Base-by-base conservation (phyloP, 1,140 invertebrate genomes). In the Drosophila busckii region DNA sequence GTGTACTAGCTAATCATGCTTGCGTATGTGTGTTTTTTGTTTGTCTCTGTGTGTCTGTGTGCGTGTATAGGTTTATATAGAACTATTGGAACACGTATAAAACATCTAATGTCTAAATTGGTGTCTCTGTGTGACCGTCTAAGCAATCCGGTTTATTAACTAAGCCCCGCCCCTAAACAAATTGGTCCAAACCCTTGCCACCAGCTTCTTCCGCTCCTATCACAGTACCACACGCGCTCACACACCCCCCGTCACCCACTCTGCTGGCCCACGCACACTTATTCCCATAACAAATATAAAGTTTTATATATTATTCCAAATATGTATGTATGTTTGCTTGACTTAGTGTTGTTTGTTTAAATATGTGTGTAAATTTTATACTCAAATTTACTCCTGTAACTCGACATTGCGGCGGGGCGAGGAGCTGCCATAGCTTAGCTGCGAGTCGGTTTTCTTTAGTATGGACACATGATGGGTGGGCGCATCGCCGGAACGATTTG, bases 401-500 rank as follows among this genome's bases (percentile, higher is more conserved):
- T 87, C 85, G 13, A 73, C 75, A 40, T 76, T 87, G 19, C 71
- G 60, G 15, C 85, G 76, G 13, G 83, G 85, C 34, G 85, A 86
- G 7, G 69, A 48, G 13, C 42, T 50, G 6, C 60, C 70, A 34
- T 73, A 69, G 62, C 84, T 87, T 4, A 66, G 59, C 56, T 87
- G 84, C 13, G 80, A 85, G 26, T 87, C 85, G 44, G 85, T 87
- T 61, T 87, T 87, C 61, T 87, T 87, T 7, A 87, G 61, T 31
- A 87, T 87, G 44, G 85, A 87, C 12, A 87, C 85, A 42, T 87
- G 85, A 46, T 87, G 85, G 22, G 75, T 83, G 49, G 52, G 70
- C 20, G 76, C 84, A 54, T 87, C 85, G 26, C 67, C 69, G 38
- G 65, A 44, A 3, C 85, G 80, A 54, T 83, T 87, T 35, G 69